Conservation (phyloP, 2,113 vertebrate species). For the Bufo gargarizans region DNA sequence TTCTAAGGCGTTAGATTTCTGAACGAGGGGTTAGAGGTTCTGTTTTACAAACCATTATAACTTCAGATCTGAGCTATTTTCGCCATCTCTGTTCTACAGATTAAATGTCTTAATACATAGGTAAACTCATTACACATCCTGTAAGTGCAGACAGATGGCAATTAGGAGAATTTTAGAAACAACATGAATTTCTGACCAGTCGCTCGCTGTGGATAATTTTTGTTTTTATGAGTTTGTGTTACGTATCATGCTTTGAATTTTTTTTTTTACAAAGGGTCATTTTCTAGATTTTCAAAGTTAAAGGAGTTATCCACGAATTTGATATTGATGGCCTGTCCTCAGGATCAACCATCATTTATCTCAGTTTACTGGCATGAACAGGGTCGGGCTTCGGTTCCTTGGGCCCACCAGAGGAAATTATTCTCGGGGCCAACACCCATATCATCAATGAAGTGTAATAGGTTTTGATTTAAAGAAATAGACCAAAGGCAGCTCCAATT, state of each 20-base stretch:
- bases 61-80: conserved; percentile 28
- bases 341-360: no score
- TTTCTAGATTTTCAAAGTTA: neutral
- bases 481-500: no score
- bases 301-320: neutral
- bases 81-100: conserved; percentile 1
- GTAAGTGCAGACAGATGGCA: conserved; percentile 46
- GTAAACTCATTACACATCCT: conserved; percentile 35
- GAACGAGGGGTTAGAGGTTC: conserved; percentile 28
- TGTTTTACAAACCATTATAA: conserved; percentile 37
- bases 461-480: no score
- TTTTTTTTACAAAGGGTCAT: neutral
- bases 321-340: neutral
- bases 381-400: no score
- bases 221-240: neutral
- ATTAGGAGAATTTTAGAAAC: conserved; percentile 12
- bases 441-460: no score
- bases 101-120: conserved; percentile 41
- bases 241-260: neutral
- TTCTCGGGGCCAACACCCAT: no score
- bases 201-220: neutral
- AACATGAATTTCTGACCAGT: neutral
- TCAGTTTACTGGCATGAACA: no score
- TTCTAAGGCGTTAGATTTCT: conserved; percentile 18
- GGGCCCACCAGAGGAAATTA: no score